A percentile compares a stretch with the other conserved stretches of the same genome.
Conservation (phyloP, 2,888 invertebrate species). For the Pogonocherus hispidulus region DNA sequence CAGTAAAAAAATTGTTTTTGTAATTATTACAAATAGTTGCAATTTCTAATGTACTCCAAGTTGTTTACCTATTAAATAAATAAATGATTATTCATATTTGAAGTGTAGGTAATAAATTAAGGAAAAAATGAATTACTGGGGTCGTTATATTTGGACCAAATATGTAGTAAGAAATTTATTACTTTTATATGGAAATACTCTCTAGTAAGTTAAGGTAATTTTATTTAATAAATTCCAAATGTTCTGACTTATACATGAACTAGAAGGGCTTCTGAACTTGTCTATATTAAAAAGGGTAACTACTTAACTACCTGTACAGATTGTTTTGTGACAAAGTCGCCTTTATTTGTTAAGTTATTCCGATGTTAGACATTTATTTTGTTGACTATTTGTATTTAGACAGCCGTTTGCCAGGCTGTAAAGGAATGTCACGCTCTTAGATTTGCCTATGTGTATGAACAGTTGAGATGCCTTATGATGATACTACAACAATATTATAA, state of each 20-base stretch:
- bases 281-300: constrained; percentile 42
- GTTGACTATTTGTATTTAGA: constrained; percentile 64
- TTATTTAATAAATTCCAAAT: constrained; percentile 40
- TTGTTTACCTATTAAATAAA: neutral
- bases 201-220: constrained; percentile 35
- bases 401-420: constrained; percentile 59
- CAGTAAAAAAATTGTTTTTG: constrained; percentile 8
- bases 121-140: constrained; percentile 7
- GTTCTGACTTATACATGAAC: constrained; percentile 33
- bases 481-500: constrained; percentile 53
- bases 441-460: constrained; percentile 60
- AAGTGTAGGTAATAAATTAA: constrained; percentile 9
- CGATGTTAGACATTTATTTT: constrained; percentile 67
- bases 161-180: constrained; percentile 43
- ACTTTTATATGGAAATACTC: constrained; percentile 43
- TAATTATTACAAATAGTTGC: constrained; percentile 3
- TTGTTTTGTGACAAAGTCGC: constrained; percentile 64
- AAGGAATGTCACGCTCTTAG: constrained; percentile 64
- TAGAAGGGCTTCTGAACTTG: constrained; percentile 37
- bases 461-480: constrained; percentile 64
- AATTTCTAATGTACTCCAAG: constrained; percentile 16
- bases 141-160: constrained; percentile 47
- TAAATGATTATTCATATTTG: constrained; percentile 7
- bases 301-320: constrained; percentile 62
- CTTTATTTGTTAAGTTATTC: constrained; percentile 64